Base-by-base conservation (phyloP, 2,888 invertebrate species). In the Monopis laevigella region DNA sequence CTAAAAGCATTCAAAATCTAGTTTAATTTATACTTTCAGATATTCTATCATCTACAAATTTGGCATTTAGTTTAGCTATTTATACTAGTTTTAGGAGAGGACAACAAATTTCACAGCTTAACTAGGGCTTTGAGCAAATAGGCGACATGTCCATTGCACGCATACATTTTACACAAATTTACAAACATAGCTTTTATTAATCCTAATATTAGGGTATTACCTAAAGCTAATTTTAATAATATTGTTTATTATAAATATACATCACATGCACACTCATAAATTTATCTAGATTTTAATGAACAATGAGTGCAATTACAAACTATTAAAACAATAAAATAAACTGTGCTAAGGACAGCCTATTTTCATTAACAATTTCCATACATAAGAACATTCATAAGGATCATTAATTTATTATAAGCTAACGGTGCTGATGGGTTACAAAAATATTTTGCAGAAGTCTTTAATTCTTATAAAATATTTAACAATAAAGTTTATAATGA, bases 401-500 rank as follows among this genome's bases (percentile, higher is more conserved):
- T 21, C 5, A 21, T 21, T 21, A 21, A 21, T 21, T 21, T 21
- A 21, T 21, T 21, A 21, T 21, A 21, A 21, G 21, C 21, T 7
- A 51, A 55, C 55, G 51, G 52, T 49, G 53, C 52, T 52, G 53
- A 54, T 61, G 59, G 62, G 58, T 69, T 80, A 77, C 61, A 78
- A 80, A 80, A 78, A 80, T 80, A 78, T 69, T 10, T 63, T 54
- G 67, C 61, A 62, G 63, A 62, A 72, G 70, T 74, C 71, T 74
- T 75, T 71, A 58, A 61, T 56, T 65, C n/a, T n/a, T n/a, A n/a
- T n/a, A n/a, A n/a, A n/a, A n/a, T n/a, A n/a, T 48, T 58, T 68
- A 77, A 74, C 72, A 72, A 69, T 58, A 47, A 51, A 55, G 67
- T 67, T 78, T 77, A 80, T 75, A 78, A 77, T 57, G 75, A 74